phyloP scores from a whole-genome alignment of 2,113 vertebrate genomes.

The Ailuropoda melanoleuca region DNA sequence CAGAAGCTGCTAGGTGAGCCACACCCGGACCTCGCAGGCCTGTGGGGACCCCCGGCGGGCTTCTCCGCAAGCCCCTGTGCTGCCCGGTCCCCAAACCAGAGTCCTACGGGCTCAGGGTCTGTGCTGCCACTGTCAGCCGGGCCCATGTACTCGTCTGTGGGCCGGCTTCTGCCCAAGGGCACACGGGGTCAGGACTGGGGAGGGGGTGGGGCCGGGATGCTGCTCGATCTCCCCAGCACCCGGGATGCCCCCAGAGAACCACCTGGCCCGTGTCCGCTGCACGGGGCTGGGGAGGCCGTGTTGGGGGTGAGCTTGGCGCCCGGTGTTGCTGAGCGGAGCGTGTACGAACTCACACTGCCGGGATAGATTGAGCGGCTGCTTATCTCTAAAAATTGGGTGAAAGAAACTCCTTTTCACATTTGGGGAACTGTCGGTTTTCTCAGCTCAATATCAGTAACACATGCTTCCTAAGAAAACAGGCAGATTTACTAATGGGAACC shows the following conservation, averaged over 20 bases:
- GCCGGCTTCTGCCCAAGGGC: not conserved
- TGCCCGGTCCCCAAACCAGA: too few species aligned
- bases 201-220: not conserved
- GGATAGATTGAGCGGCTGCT: accelerated
- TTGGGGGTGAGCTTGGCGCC: accelerated
- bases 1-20: slow-evolving; percentile 95
- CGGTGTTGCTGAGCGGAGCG: not conserved
- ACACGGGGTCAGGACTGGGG: too few species aligned
- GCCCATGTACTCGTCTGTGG: accelerated
- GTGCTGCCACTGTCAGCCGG: not conserved
- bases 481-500: too few species aligned
- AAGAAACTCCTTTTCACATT: not conserved
- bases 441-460: accelerated
- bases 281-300: accelerated
- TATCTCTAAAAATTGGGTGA: not conserved
- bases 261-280: accelerated
- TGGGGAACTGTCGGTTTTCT: not conserved
- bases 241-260: not conserved
- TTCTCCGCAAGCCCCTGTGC: not conserved
- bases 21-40: accelerated
- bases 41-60: not conserved
- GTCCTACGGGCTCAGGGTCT: not conserved
- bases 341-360: accelerated
- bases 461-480: too few species aligned
- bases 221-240: too few species aligned